A percentile compares a stretch with the other conserved stretches of the same genome.
Conservation (phyloP, 64 coral and sea anemone species). For the Stichodactyla mertensii region DNA sequence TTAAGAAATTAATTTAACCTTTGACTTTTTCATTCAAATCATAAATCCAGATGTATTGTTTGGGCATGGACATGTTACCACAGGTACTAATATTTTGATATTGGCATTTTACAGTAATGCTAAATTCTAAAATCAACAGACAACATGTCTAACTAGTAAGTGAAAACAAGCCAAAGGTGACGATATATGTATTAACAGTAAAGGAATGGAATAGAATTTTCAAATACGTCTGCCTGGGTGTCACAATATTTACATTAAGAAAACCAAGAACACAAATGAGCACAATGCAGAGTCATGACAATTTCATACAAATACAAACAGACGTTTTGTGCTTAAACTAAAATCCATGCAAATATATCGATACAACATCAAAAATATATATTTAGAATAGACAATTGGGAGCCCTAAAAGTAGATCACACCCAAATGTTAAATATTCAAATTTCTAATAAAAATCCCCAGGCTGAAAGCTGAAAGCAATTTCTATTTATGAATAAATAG, state of each 20-base stretch:
- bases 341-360: background rate
- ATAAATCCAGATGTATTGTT: background rate
- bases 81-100: background rate
- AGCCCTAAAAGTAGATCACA: background rate
- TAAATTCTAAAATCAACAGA: background rate
- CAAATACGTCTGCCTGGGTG: background rate
- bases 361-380: background rate
- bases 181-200: background rate
- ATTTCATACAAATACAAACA: background rate
- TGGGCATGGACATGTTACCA: background rate
- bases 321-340: background rate
- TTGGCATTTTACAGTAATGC: background rate
- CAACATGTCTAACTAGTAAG: background rate
- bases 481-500: background rate
- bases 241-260: background rate
- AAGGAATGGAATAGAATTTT: background rate
- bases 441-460: background rate
- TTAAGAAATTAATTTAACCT: background rate
- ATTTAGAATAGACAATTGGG: background rate
- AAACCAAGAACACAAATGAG: background rate
- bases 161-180: background rate
- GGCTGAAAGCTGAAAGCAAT: background rate
- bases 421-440: background rate
- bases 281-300: background rate
- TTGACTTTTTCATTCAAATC: background rate